Conservation (phyloP, 2,113 vertebrate species). For the Candoia aspera region DNA sequence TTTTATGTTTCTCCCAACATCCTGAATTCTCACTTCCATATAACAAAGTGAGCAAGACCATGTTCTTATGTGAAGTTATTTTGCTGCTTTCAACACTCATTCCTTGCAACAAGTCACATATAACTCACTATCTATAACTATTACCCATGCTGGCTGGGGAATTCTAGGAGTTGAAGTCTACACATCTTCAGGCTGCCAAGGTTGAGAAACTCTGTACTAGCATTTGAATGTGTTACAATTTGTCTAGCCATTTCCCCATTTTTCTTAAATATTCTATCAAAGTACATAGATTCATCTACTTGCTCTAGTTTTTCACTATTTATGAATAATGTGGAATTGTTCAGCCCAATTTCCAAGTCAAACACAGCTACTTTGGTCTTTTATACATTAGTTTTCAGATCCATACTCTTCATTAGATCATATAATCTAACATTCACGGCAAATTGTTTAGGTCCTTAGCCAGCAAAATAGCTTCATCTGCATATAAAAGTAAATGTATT, state of each 20-base stretch:
- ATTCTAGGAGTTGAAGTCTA: too few relatives aligned
- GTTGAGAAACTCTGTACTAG: neutral
- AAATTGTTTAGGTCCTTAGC: neutral
- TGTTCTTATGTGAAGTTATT: neutral
- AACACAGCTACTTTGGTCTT: neutral
- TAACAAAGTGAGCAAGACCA: neutral
- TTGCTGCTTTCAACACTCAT: neutral
- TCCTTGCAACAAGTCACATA: neutral
- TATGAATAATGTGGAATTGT: neutral
- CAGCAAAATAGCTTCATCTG: neutral
- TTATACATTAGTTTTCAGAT: neutral
- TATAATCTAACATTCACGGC: neutral
- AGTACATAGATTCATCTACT: neutral
- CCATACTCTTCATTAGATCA: neutral
- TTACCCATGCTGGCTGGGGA: too few relatives aligned
- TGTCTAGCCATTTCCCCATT: neutral
- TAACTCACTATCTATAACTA: neutral
- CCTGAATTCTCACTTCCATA: neutral
- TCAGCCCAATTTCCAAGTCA: neutral
- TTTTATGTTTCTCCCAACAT: neutral
- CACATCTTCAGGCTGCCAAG: too few relatives aligned
- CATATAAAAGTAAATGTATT: too few relatives aligned
- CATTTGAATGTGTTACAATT: neutral
- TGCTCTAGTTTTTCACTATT: neutral
- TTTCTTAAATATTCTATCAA: neutral